Conservation (phyloP, 2,113 vertebrate species). For the Sprattus sprattus region DNA sequence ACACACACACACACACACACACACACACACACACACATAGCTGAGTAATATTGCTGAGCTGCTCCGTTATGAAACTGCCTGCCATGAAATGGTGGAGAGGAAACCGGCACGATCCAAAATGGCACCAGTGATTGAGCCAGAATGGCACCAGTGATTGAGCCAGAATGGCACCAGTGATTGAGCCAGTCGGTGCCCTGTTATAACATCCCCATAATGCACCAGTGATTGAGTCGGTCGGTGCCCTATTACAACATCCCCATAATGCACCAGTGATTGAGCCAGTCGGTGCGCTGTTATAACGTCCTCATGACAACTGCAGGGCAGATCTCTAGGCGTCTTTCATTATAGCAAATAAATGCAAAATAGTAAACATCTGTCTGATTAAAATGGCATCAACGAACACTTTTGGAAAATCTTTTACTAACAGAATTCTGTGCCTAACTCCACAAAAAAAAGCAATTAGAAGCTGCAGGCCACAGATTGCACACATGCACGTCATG, state of each 20-base stretch:
- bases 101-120: background rate
- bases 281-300: background rate
- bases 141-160: too few relatives aligned
- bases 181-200: too few relatives aligned
- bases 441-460: background rate
- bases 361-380: background rate
- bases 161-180: too few relatives aligned
- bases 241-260: too few relatives aligned
- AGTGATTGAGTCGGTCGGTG: background rate
- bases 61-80: background rate
- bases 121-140: background rate
- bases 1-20: too few relatives aligned
- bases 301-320: background rate
- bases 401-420: background rate
- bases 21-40: too few relatives aligned
- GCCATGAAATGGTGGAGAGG: slow-evolving; percentile 6
- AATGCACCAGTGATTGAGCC: background rate
- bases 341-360: background rate
- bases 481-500: background rate
- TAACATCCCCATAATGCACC: too few relatives aligned
- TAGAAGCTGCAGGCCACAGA: background rate
- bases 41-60: background rate
- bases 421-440: background rate
- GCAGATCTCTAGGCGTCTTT: background rate
- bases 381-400: background rate